Conservation (phyloP, 2,113 vertebrate species). For the Eulemur macaco region DNA sequence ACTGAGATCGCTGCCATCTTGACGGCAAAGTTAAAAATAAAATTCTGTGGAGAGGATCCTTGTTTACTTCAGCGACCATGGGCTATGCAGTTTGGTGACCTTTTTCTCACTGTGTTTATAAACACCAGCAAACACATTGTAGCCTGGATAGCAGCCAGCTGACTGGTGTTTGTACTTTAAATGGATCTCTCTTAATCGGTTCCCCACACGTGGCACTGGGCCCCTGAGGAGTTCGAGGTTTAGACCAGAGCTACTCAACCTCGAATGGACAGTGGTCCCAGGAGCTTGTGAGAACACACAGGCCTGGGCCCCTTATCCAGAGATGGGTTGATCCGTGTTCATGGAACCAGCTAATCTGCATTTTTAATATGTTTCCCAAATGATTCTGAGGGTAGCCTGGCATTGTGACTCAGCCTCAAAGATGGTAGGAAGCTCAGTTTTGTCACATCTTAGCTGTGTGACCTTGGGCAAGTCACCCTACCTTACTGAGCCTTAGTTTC, state of each 20-base stretch:
- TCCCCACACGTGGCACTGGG: background rate
- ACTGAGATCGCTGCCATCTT: background rate
- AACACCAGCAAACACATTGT: background rate
- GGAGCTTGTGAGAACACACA: background rate
- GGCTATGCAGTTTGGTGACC: background rate
- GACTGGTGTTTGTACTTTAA: background rate
- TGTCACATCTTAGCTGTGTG: background rate
- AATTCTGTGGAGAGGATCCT: fast-evolving
- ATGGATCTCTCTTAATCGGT: fast-evolving
- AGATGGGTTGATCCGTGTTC: background rate
- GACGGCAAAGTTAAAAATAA: background rate
- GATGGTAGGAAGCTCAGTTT: background rate
- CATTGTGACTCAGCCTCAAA: too few relatives aligned
- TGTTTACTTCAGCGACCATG: background rate
- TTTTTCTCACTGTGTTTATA: background rate
- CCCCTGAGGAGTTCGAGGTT: fast-evolving
- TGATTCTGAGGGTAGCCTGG: too few relatives aligned
- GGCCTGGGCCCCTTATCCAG: too few relatives aligned
- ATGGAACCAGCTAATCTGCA: background rate
- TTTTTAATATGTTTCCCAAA: background rate
- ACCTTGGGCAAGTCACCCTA: background rate
- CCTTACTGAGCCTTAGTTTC: background rate
- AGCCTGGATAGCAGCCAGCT: background rate
- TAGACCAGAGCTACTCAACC: background rate
- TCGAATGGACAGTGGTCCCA: fast-evolving